Evolutionary conservation across 2,797 vertebrate species (phyloP).

Genomic region (Sylvia borin): DNA sequence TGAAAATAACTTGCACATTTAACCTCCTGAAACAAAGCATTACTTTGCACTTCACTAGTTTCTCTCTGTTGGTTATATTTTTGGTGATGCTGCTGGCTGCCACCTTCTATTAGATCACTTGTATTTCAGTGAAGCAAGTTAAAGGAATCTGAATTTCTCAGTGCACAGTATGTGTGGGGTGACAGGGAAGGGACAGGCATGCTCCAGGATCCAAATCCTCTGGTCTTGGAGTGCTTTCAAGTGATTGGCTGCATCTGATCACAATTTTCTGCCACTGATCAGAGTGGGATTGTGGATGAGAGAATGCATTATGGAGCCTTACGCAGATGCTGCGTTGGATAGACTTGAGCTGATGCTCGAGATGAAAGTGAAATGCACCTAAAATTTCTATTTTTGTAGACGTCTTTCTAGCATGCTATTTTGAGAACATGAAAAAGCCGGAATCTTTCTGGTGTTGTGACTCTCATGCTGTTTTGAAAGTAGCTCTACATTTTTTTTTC

Average conservation of each 20-base stretch:
- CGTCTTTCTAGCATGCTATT: not conserved
- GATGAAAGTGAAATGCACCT: slow-evolving; percentile 42
- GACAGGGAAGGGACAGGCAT: not conserved
- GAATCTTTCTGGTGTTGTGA: slow-evolving; percentile 7
- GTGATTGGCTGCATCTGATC: not conserved
- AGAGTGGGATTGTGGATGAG: not conserved
- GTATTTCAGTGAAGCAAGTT: not conserved
- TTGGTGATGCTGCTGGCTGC: not conserved
- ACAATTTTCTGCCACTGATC: not conserved
- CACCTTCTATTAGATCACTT: not conserved
- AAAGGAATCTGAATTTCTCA: not conserved
- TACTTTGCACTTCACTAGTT: not conserved
- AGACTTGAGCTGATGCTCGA: not conserved
- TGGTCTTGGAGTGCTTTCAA: not conserved
- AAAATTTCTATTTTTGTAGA: slow-evolving; percentile 38
- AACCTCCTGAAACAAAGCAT: not conserved
- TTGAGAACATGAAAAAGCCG: slow-evolving; percentile 28
- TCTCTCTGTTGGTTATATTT: not conserved
- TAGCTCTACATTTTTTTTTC: not conserved
- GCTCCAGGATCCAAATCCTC: not conserved
- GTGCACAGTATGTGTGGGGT: accelerated
- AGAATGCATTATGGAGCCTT: not conserved
- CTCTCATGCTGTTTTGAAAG: slow-evolving; percentile 20
- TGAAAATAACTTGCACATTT: not conserved
- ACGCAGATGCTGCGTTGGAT: not conserved